Evolutionary conservation across 37 sponge, comb jelly and placozoan genomes (phyloP).

Genomic region (Hormiphora californensis): DNA sequence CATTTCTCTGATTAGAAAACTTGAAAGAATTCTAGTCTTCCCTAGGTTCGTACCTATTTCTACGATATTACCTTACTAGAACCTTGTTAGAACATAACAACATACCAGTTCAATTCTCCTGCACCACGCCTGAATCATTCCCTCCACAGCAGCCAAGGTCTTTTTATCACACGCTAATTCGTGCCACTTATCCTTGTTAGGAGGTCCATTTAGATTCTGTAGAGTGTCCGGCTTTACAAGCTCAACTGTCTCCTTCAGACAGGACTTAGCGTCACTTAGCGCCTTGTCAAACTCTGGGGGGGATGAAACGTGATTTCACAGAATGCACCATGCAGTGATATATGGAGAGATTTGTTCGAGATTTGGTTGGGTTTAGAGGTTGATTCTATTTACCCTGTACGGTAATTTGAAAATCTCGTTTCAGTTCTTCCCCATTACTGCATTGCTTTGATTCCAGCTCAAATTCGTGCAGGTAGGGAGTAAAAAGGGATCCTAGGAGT

Average conservation of each 20-base stretch:
- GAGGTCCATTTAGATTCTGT: slow-evolving; percentile 59
- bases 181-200: slow-evolving; percentile 61
- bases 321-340: neutral
- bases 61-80: too few relatives aligned
- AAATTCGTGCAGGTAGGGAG: slow-evolving; percentile 24
- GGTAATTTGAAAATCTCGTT: neutral
- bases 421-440: neutral
- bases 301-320: neutral
- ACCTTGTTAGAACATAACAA: neutral
- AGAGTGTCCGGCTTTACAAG: slow-evolving; percentile 56
- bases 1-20: neutral
- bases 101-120: slow-evolving; percentile 78
- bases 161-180: slow-evolving; percentile 62
- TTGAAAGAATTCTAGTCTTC: neutral
- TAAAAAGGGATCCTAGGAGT: neutral
- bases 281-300: slow-evolving; percentile 29
- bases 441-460: neutral
- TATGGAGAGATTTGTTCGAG: neutral
- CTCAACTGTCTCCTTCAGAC: slow-evolving; percentile 67
- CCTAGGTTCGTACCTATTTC: too few relatives aligned
- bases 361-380: neutral
- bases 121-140: slow-evolving; percentile 72
- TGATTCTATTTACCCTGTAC: neutral
- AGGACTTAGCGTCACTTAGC: slow-evolving; percentile 64
- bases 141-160: slow-evolving; percentile 66